Evolutionary conservation across 2,113 vertebrate genomes (phyloP).

Genomic region (Gasterosteus aculeatus): DNA sequence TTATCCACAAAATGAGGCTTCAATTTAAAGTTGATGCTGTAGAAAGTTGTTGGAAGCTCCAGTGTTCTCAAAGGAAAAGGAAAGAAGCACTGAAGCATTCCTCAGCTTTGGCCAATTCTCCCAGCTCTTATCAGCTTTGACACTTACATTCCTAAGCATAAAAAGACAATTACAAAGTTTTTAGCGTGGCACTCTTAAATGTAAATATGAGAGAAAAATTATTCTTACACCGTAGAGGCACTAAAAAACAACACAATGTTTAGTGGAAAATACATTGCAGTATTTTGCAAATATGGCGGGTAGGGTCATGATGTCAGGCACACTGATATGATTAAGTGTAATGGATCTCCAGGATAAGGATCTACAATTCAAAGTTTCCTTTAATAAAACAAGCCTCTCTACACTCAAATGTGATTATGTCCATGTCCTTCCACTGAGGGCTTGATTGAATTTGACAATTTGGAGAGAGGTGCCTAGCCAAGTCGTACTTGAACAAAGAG

Average conservation of each 20-base stretch:
- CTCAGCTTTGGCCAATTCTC: not conserved
- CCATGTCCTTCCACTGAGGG: not conserved
- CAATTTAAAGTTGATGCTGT: not conserved
- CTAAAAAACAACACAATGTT: not conserved
- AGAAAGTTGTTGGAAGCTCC: not conserved
- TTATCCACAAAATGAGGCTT: not conserved
- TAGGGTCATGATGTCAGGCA: not conserved
- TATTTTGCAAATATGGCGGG: not conserved
- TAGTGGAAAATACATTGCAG: not conserved
- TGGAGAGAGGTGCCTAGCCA: not conserved
- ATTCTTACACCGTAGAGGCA: not conserved
- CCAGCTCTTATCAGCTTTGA: not conserved
- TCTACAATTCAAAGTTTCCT: slow-evolving; percentile 8
- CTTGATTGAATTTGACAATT: slow-evolving; percentile 32
- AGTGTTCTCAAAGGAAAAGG: not conserved
- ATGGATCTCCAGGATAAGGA: slow-evolving; percentile 1
- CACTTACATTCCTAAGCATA: not conserved
- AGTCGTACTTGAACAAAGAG: not conserved
- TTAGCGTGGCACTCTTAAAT: not conserved
- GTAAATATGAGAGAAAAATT: not conserved
- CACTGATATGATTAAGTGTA: slow-evolving; percentile 6
- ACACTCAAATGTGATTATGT: slow-evolving; percentile 1
- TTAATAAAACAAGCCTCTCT: not conserved
- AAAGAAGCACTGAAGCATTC: not conserved
- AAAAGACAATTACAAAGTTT: not conserved